Evolutionary conservation across 1,140 invertebrate genomes (phyloP).

Genomic region (Lerema accius): DNA sequence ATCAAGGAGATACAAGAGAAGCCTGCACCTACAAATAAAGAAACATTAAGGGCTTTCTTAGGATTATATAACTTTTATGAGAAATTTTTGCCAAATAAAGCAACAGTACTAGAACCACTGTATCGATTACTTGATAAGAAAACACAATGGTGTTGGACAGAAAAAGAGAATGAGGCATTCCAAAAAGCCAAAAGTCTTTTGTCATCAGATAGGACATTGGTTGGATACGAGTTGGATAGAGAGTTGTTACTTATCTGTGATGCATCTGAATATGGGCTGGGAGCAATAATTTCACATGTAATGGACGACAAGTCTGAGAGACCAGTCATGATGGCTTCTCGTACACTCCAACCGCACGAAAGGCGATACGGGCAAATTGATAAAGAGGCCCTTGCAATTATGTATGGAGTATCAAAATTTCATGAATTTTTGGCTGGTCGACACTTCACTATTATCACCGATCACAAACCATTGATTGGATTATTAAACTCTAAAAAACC

Average conservation of each 20-base stretch:
- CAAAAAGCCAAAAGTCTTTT: constrained; percentile 34
- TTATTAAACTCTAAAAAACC: constrained; percentile 10
- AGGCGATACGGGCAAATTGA: constrained; percentile 24
- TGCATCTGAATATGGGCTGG: constrained; percentile 14
- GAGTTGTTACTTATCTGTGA: constrained; percentile 36
- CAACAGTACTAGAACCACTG: constrained; percentile 39
- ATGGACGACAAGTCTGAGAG: constrained; percentile 12
- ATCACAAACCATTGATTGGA: constrained; percentile 9
- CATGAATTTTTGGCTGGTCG: constrained; percentile 18
- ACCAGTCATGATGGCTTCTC: constrained; percentile 19
- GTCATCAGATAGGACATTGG: constrained; percentile 34
- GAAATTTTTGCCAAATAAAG: constrained; percentile 38
- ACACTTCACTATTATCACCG: constrained; percentile 1
- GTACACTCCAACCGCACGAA: constrained; percentile 8
- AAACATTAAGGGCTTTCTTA: constrained; percentile 39
- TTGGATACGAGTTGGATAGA: constrained; percentile 37
- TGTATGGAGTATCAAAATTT: constrained; percentile 25
- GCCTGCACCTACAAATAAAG: constrained; percentile 35
- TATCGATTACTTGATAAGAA: constrained; percentile 38
- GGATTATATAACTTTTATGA: constrained; percentile 46
- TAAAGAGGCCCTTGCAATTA: constrained; percentile 25
- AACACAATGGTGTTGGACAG: constrained; percentile 30
- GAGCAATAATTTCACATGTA: constrained; percentile 13
- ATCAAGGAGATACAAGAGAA: constrained; percentile 39
- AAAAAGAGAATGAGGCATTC: constrained; percentile 29